phyloP scores from a whole-genome alignment of 2,113 vertebrate genomes.

The Salminus brasiliensis region DNA sequence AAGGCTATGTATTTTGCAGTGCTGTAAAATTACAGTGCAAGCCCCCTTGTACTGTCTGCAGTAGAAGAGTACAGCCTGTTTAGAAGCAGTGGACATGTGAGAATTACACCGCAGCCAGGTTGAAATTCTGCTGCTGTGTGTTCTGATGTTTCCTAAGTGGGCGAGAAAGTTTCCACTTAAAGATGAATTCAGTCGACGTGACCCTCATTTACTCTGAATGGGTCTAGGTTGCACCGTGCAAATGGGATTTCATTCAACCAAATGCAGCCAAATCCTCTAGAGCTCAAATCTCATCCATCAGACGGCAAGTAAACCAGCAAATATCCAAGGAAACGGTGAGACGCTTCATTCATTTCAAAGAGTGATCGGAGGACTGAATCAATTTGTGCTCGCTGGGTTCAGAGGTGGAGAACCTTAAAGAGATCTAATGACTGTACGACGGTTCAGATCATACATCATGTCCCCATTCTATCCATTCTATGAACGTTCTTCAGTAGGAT shows the following conservation, averaged over 20 bases:
- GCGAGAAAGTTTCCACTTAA: background rate
- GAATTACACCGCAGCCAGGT: background rate
- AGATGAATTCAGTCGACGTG: background rate
- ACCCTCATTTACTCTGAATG: background rate
- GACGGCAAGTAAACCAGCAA: background rate
- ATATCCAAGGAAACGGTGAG: background rate
- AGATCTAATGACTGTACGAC: no score
- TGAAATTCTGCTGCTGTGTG: background rate
- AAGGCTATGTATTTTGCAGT: conserved; percentile 29
- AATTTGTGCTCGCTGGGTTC: background rate
- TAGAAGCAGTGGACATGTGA: background rate
- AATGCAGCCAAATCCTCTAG: background rate
- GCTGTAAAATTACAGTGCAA: background rate
- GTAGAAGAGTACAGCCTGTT: conserved; percentile 3
- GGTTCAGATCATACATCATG: no score
- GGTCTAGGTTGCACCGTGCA: background rate
- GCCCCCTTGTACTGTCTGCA: conserved; percentile 39
- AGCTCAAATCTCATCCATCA: background rate
- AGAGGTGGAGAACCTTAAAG: background rate
- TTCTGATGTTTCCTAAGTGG: background rate
- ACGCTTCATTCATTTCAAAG: background rate
- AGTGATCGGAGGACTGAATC: background rate
- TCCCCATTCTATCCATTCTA: no score
- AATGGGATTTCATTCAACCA: background rate
- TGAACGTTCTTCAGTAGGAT: no score